Percentiles rank a stretch among this genome's conserved stretches.
These are phyloP conservation scores for Xanthostigma xanthostigma DNA, from an alignment of 2,888 invertebrate species.

Conservation along the genomic window DNA sequence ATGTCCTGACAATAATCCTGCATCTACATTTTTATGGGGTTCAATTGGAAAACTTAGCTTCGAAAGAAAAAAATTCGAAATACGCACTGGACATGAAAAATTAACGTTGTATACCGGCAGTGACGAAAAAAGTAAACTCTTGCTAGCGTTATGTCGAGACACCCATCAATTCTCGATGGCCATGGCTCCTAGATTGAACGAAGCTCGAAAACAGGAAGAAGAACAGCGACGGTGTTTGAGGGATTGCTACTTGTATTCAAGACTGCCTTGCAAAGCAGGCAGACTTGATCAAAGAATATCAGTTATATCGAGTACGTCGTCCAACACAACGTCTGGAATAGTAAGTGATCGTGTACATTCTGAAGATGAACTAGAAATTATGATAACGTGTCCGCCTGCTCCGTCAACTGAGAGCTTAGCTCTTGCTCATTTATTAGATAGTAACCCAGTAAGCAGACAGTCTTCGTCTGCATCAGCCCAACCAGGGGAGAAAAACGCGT, in stretches of 20 bases:
- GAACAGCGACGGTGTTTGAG: conserved; percentile 45
- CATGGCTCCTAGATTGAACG: conserved; percentile 69
- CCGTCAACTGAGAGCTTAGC: conserved; percentile 76
- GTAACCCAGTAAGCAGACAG: conserved; percentile 40
- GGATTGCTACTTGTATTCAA: conserved; percentile 60
- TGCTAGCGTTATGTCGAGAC: conserved; percentile 74
- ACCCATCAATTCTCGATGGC: conserved; percentile 95
- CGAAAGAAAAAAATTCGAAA: conserved; percentile 95
- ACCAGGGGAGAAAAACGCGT: conserved; percentile 9
- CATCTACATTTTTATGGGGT: conserved; percentile 80
- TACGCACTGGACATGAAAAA: conserved; percentile 76
- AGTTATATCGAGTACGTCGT: conserved; percentile 84
- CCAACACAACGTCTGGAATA: conserved; percentile 94
- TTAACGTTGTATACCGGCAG: conserved; percentile 80
- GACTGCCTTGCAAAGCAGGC: conserved; percentile 17
- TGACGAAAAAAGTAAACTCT: conserved; percentile 86
- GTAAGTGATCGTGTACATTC: conserved; percentile 91
- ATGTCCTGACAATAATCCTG: conserved; percentile 55
- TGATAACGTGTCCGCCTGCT: conserved; percentile 72
- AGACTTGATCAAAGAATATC: conserved; percentile 65
- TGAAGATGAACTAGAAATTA: conserved; percentile 83
- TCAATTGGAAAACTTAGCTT: conserved; percentile 90
- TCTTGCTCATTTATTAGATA: conserved; percentile 58
- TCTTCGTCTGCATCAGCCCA: conserved; percentile 34
- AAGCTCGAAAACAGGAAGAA: conserved; percentile 69